These are phyloP conservation scores for Eulimnadia texana DNA, from an alignment of 1,140 invertebrate species.

Conservation along the genomic window DNA sequence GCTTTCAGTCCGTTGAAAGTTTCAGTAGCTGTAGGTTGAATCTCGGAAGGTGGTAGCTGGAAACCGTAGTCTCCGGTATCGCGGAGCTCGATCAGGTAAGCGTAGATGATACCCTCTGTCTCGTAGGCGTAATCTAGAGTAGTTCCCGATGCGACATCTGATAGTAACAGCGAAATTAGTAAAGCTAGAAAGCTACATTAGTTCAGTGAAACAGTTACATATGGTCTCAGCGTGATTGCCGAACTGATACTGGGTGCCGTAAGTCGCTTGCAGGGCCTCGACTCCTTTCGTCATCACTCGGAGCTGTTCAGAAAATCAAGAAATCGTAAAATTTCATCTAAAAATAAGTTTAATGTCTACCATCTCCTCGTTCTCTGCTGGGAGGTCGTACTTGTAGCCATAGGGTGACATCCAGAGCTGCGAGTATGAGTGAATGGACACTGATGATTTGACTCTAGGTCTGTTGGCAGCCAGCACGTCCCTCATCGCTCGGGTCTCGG, in stretches of 20 bases:
- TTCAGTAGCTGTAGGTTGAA: constrained; percentile 37
- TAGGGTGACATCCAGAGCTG: constrained; percentile 32
- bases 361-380: constrained; percentile 11
- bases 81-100: constrained; percentile 31
- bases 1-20: constrained; percentile 35
- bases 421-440: constrained; percentile 77
- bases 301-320: no score
- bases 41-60: constrained; percentile 34
- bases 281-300: constrained; percentile 19
- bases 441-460: constrained; percentile 34
- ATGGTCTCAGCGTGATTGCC: constrained; percentile 16
- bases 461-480: constrained; percentile 40
- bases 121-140: constrained; percentile 29
- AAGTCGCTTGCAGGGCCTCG: constrained; percentile 18
- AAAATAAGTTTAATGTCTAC: no score
- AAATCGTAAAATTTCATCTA: no score
- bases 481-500: constrained; percentile 54
- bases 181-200: neutral
- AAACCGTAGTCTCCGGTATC: constrained; percentile 33
- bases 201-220: constrained; percentile 2
- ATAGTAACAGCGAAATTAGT: neutral
- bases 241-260: constrained; percentile 20
- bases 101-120: constrained; percentile 28
- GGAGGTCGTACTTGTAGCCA: constrained; percentile 4
- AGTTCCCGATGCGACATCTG: constrained; percentile 11